Base-by-base conservation (phyloP, 92 coral and sea anemone species). In the Phymanthus crucifer region DNA sequence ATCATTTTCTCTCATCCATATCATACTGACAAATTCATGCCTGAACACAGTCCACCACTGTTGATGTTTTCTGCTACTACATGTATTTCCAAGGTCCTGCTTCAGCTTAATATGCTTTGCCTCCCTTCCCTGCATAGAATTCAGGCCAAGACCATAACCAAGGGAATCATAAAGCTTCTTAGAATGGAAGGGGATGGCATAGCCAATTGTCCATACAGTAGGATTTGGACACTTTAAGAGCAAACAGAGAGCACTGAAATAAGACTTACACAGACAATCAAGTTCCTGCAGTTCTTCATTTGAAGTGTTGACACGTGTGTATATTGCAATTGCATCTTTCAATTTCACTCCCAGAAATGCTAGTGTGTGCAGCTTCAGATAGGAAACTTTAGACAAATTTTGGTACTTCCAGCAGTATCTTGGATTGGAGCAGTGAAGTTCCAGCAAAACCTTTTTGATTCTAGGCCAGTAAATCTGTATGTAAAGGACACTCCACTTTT, bases 1-100 rank as follows among this genome's bases (percentile, higher is more conserved):
- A 61, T 84, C 89, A 56, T 78, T 78, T 71, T 84, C 85, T 45
- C 88, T 67, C 68, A 84, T 66, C 88, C 88, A 84, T 3, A 84
- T 67, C 85, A 88, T 11, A 19, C 85, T 83, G 14, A 87, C 72
- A 78, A 61, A 83, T 79, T 83, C 91, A 78, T 88, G 91, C 36
- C 91, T 64, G 66, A 88, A 83, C 23, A 83, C 82, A 47, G 66
- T 73, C 88, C 88, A 88, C 88, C 91, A 88, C 56, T 85, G 83
- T 32, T 88, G 86, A 33, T 73, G 73, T 64, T 88, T 87, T 48
- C 54, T 54, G 54, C 80, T 77, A 71, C 70, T 80, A 43, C 84
- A 83, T 33, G 86, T 77, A 64, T 77, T 88, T 48, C 67, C 67
- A 11, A 78, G 19, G 33, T 74, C 78, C 26, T 64, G 74, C 52